Percentiles rank a stretch among this genome's conserved stretches.
These are phyloP conservation scores for Prolemur simus DNA, from an alignment of 2,113 vertebrate species.

Conservation along the genomic window DNA sequence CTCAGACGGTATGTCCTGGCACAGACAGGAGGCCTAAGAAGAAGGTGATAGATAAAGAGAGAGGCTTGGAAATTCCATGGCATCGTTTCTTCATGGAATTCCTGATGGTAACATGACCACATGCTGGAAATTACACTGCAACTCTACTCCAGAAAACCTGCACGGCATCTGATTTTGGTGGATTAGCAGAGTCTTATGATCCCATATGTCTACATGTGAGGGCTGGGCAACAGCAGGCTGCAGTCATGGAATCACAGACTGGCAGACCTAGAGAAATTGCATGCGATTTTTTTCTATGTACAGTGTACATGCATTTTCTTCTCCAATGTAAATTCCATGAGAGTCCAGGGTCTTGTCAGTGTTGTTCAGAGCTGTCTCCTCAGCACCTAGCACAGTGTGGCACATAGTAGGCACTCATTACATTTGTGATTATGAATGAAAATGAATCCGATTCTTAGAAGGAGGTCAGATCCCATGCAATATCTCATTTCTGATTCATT, in stretches of 20 bases:
- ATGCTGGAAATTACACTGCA: not conserved
- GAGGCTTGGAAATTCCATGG: not conserved
- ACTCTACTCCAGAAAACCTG: not conserved
- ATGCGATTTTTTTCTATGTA: not conserved
- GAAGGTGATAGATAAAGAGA: not conserved
- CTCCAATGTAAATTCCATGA: not conserved
- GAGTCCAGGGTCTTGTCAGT: not conserved
- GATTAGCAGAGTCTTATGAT: not conserved
- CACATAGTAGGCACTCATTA: not conserved
- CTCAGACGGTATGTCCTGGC: not conserved
- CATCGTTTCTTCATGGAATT: not conserved
- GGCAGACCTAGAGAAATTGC: not conserved
- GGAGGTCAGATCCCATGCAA: not conserved
- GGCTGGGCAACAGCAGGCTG: not conserved
- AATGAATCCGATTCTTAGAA: not conserved
- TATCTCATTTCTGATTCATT: not conserved
- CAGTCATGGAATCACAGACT: constrained; percentile 1
- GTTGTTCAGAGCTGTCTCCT: not conserved
- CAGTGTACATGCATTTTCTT: not conserved
- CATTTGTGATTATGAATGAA: not conserved
- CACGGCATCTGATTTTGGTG: not conserved
- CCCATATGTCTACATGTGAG: not conserved
- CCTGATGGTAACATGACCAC: not conserved
- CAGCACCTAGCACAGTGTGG: not conserved
- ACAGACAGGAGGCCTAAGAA: not conserved